These are phyloP conservation scores for Cynocephalus volans DNA, from an alignment of 2,113 vertebrate genomes.

Conservation along the genomic window DNA sequence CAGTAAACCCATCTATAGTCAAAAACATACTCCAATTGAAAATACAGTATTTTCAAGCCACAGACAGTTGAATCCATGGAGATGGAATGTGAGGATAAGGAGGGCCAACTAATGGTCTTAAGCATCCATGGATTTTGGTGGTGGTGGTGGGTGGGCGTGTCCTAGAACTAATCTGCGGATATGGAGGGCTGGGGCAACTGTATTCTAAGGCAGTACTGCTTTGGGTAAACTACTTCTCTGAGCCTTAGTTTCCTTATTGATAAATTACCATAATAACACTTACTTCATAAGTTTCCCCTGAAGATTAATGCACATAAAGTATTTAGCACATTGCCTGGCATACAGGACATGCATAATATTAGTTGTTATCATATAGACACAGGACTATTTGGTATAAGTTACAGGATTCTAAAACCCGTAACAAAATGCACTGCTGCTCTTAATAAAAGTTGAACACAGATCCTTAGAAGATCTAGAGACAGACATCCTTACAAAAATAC, in stretches of 20 bases:
- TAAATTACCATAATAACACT: background rate
- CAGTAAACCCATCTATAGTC: background rate
- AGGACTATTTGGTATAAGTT: background rate
- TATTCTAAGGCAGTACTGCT: background rate
- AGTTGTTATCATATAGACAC: background rate
- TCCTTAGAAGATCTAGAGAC: background rate
- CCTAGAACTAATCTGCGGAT: no score
- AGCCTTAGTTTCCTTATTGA: background rate
- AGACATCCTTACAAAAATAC: background rate
- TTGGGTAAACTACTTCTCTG: background rate
- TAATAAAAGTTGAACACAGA: background rate
- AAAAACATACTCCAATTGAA: no score
- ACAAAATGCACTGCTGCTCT: background rate
- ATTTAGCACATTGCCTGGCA: background rate
- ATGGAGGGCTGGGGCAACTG: no score
- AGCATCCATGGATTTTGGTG: no score
- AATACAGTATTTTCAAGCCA: no score
- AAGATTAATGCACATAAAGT: background rate
- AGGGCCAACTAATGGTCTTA: no score
- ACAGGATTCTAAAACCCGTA: slow-evolving; percentile 13
- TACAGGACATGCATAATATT: background rate
- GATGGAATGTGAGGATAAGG: no score
- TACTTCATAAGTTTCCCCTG: background rate
- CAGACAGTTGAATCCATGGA: no score
- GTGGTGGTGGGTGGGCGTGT: no score